A percentile compares a stretch with the other conserved stretches of the same genome.
phyloP scores from a whole-genome alignment of 2,113 vertebrate genomes.

The Pollimyrus isidori region DNA sequence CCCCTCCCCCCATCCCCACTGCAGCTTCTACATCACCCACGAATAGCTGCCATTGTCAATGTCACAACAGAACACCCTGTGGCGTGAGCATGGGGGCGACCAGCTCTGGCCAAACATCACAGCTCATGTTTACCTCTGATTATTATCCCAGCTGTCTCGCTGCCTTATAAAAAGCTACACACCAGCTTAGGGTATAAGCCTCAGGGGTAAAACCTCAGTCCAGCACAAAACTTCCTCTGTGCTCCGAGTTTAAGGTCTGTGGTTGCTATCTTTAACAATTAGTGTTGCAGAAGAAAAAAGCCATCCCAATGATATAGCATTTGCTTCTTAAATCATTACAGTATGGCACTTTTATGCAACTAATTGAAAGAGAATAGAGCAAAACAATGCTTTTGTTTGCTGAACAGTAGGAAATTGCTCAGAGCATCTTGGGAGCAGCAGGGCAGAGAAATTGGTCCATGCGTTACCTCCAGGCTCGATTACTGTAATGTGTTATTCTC shows the following conservation, averaged over 20 bases:
- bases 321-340: not conserved
- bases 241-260: not conserved
- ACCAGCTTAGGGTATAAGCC: not conserved
- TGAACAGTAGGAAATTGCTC: not conserved
- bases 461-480: too few relatives aligned
- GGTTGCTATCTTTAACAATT: not conserved
- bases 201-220: not conserved
- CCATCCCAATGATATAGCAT: not conserved
- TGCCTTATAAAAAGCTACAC: too few relatives aligned
- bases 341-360: not conserved
- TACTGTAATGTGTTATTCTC: too few relatives aligned
- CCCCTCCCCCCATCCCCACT: not conserved
- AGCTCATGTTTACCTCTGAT: not conserved
- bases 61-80: not conserved
- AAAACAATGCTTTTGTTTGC: not conserved
- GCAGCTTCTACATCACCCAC: not conserved
- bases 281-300: not conserved
- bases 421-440: not conserved
- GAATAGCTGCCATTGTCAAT: not conserved
- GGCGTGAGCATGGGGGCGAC: not conserved
- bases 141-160: not conserved
- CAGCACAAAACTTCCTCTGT: not conserved
- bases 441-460: not conserved
- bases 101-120: not conserved
- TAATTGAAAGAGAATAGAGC: not conserved